These are phyloP conservation scores for Selenia dentaria DNA, from an alignment of 2,888 invertebrate species.

Conservation along the genomic window DNA sequence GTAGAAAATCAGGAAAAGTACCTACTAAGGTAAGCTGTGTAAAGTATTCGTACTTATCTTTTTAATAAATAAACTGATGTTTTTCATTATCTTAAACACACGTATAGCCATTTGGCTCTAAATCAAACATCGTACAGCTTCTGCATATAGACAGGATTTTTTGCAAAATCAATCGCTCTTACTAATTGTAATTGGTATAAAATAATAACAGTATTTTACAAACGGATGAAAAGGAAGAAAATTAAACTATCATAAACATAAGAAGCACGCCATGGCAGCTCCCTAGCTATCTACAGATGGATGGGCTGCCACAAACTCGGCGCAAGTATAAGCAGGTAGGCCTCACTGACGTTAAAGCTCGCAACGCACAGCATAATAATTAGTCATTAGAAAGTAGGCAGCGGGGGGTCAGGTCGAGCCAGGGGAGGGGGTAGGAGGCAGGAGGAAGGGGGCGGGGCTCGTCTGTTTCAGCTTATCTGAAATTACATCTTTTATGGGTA, in stretches of 20 bases:
- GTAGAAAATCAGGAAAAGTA: no score
- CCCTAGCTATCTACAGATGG: constrained; percentile 47
- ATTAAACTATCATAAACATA: constrained; percentile 11
- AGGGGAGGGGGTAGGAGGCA: constrained; percentile 42
- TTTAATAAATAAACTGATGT: no score
- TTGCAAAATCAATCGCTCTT: no score
- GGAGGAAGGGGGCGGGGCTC: constrained; percentile 71
- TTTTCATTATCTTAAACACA: no score
- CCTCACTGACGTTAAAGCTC: constrained; percentile 75
- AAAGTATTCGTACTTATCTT: no score
- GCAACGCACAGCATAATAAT: constrained; percentile 84
- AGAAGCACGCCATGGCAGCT: constrained; percentile 17
- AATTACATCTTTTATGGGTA: constrained; percentile 85
- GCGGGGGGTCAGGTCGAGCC: constrained; percentile 55
- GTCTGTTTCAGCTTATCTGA: constrained; percentile 85
- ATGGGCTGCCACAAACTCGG: constrained; percentile 60
- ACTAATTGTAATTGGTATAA: no score
- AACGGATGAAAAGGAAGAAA: constrained; percentile 12
- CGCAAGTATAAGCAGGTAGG: constrained; percentile 61
- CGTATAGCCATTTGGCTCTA: no score
- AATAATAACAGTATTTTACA: no score
- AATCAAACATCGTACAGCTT: no score
- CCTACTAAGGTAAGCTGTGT: no score
- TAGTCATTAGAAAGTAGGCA: constrained; percentile 85
- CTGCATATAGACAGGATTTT: no score